Conservation (phyloP, 2,797 vertebrate species). For the Parotocinclus haroldoi region DNA sequence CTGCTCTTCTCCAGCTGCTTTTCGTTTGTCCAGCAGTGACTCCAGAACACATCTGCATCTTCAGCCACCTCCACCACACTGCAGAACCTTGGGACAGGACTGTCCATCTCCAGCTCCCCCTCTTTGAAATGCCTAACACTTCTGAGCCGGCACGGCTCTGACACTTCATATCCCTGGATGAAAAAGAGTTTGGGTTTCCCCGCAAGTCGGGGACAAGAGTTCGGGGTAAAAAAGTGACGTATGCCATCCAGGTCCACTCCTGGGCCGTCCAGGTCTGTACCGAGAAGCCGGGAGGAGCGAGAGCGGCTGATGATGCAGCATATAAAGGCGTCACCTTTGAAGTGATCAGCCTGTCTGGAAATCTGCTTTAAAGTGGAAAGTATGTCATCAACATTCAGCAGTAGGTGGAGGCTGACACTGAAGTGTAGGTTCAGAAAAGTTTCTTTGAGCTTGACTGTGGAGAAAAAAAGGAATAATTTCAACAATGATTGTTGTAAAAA, state of each 20-base stretch:
- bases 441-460: conserved; percentile 69
- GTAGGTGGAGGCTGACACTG: conserved; percentile 56
- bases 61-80: conserved; percentile 59
- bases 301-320: conserved; percentile 86
- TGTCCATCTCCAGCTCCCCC: conserved; percentile 74
- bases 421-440: conserved; percentile 78
- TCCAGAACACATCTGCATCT: conserved; percentile 89
- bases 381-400: conserved; percentile 51
- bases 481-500: no score
- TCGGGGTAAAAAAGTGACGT: conserved; percentile 71
- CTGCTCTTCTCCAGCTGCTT: conserved; percentile 56
- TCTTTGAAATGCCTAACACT: conserved; percentile 22
- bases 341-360: conserved; percentile 56
- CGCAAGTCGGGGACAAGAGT: conserved; percentile 70
- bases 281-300: conserved; percentile 64
- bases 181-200: conserved; percentile 96
- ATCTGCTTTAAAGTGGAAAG: conserved; percentile 53
- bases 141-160: conserved; percentile 35
- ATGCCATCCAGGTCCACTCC: conserved; percentile 70
- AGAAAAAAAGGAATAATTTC: not conserved
- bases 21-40: conserved; percentile 77
- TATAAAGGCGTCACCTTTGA: conserved; percentile 69
- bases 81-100: conserved; percentile 2
- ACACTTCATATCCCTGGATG: conserved; percentile 79
- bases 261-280: conserved; percentile 58